Conservation (phyloP, 1,140 invertebrate genomes). For the Stegodyphus mimosarum region DNA sequence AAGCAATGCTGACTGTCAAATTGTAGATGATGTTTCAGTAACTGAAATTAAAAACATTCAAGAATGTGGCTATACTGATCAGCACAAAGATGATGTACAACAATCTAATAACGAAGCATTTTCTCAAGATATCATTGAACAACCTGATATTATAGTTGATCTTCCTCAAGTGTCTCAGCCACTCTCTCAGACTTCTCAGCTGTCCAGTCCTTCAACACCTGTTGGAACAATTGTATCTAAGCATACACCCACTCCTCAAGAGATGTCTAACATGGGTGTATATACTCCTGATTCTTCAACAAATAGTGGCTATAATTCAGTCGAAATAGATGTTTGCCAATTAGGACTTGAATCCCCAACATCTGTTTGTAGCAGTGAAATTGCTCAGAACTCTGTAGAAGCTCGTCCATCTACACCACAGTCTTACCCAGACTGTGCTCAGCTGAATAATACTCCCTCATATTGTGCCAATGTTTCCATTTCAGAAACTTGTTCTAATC, state of each 20-base stretch:
- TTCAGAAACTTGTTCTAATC: slow-evolving; percentile 21
- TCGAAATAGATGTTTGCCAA: slow-evolving; percentile 86
- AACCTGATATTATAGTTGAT: slow-evolving; percentile 51
- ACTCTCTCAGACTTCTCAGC: slow-evolving; percentile 37
- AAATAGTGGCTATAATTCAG: slow-evolving; percentile 78
- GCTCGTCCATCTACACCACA: slow-evolving; percentile 71
- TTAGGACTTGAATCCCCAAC: slow-evolving; percentile 86
- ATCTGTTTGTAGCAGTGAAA: slow-evolving; percentile 83
- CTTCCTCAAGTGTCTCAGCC: slow-evolving; percentile 47
- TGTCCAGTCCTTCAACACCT: slow-evolving; percentile 43
- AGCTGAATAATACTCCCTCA: slow-evolving; percentile 60
- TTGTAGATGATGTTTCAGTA: slow-evolving; percentile 17
- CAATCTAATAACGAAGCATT: slow-evolving; percentile 23
- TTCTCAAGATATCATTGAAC: slow-evolving; percentile 39
- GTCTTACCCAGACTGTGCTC: slow-evolving; percentile 71
- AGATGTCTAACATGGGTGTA: slow-evolving; percentile 81
- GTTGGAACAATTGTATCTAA: slow-evolving; percentile 46
- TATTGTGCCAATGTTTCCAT: slow-evolving; percentile 47
- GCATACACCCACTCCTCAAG: slow-evolving; percentile 58
- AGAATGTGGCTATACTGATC: slow-evolving; percentile 33
- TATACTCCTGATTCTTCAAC: slow-evolving; percentile 86
- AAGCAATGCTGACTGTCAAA: slow-evolving; percentile 40
- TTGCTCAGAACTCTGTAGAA: slow-evolving; percentile 74
- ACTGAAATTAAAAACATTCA: slow-evolving; percentile 45
- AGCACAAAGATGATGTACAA: slow-evolving; percentile 33